Evolutionary conservation across 2,888 invertebrate species (phyloP).

Genomic region (Mythimna lalbum): DNA sequence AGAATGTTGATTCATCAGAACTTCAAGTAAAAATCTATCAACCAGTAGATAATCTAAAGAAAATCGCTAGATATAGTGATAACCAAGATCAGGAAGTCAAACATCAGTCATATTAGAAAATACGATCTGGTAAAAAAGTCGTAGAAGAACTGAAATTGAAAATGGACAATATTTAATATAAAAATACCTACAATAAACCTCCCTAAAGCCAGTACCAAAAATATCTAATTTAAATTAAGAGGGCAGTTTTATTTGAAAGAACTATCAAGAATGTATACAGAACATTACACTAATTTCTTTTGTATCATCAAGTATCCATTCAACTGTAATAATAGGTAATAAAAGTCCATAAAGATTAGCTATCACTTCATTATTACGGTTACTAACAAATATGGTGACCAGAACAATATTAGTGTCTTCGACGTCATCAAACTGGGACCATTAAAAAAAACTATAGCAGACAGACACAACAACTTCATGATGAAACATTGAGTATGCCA

Average conservation of each 20-base stretch:
- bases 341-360: conserved; percentile 7
- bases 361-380: not conserved
- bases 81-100: not conserved
- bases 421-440: conserved; percentile 2
- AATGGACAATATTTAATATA: not conserved
- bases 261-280: not conserved
- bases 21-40: not conserved
- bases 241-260: not conserved
- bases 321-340: conserved; percentile 21
- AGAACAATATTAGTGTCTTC: not conserved
- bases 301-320: conserved; percentile 18
- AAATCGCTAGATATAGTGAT: not conserved
- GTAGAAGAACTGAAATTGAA: not conserved
- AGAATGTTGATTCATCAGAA: conserved; percentile 5
- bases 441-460: conserved; percentile 7
- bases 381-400: not conserved
- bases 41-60: not conserved
- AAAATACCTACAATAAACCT: not conserved
- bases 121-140: not conserved
- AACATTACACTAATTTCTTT: not conserved
- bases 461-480: not conserved
- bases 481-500: too few species aligned
- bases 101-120: not conserved
- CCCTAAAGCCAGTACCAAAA: not conserved
- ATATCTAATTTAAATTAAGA: not conserved